A percentile compares a stretch with the other conserved stretches of the same genome.
Evolutionary conservation across 2,888 invertebrate genomes (phyloP).

Genomic region (Noctua janthina): DNA sequence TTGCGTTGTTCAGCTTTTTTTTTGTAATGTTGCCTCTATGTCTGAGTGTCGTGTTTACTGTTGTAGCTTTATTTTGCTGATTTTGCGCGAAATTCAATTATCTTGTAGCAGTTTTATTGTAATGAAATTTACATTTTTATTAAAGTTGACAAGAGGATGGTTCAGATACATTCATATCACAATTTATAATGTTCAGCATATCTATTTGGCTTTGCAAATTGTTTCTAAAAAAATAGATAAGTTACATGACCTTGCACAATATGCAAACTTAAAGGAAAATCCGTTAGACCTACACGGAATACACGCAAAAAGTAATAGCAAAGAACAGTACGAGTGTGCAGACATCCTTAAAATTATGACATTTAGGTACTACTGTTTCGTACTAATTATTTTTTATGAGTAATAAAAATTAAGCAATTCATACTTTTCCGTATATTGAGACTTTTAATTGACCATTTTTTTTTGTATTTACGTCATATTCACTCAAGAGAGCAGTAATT

Average conservation of each 20-base stretch:
- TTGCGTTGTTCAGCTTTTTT: conserved; percentile 29
- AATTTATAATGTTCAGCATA: not conserved
- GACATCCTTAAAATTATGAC: conserved; percentile 23
- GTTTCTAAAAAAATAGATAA: not conserved
- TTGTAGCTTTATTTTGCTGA: conserved; percentile 44
- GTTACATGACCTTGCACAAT: not conserved
- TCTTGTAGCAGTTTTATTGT: not conserved
- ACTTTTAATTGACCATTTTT: conserved; percentile 48
- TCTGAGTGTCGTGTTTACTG: conserved; percentile 30
- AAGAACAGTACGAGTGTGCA: not conserved
- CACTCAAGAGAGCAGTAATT: conserved; percentile 41
- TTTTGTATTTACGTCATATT: conserved; percentile 51
- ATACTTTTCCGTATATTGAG: conserved; percentile 57
- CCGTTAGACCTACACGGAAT: rapidly evolving
- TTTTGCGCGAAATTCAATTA: conserved; percentile 33
- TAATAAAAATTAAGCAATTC: conserved; percentile 57
- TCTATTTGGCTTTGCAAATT: not conserved
- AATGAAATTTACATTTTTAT: conserved; percentile 23
- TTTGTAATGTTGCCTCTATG: conserved; percentile 22
- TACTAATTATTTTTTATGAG: conserved; percentile 60
- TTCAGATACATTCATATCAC: not conserved
- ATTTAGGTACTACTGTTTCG: conserved; percentile 22
- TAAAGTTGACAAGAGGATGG: conserved; percentile 13
- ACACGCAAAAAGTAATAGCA: not conserved
- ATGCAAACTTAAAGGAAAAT: not conserved